Evolutionary conservation across 2,113 vertebrate genomes (phyloP).

Genomic region (Piaya cayana): DNA sequence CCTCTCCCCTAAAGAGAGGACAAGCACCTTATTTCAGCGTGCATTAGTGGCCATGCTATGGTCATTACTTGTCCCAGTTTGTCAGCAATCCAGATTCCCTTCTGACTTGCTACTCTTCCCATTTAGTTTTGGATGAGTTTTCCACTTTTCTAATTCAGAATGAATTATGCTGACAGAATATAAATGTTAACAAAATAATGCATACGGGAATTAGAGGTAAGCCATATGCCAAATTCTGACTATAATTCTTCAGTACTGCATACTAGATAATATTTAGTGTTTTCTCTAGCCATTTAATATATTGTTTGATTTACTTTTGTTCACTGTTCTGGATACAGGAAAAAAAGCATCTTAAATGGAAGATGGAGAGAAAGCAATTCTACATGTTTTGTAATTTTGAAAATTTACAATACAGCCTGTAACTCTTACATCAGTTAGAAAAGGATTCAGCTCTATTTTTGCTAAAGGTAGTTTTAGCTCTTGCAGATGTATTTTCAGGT

Average conservation of each 20-base stretch:
- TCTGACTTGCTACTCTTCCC: constrained; percentile 1
- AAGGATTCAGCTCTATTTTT: not conserved
- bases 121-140: constrained; percentile 60
- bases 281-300: constrained; percentile 23
- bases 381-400: not conserved
- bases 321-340: not conserved
- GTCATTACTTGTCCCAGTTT: constrained; percentile 46
- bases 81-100: constrained; percentile 46
- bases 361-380: not conserved
- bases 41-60: constrained; percentile 27
- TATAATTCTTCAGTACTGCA: constrained; percentile 45
- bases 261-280: not conserved
- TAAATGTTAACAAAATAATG: constrained; percentile 63
- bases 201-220: constrained; percentile 66
- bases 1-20: constrained; percentile 29
- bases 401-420: not conserved
- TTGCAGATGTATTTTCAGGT: not conserved
- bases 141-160: constrained; percentile 49
- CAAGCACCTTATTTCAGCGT: constrained; percentile 35
- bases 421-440: not conserved
- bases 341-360: not conserved
- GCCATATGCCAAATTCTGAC: constrained; percentile 47
- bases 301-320: constrained; percentile 8
- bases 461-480: not conserved
- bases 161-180: constrained; percentile 48